Evolutionary conservation across 2,888 invertebrate species (phyloP).

Genomic region (Xiphydria camelus): DNA sequence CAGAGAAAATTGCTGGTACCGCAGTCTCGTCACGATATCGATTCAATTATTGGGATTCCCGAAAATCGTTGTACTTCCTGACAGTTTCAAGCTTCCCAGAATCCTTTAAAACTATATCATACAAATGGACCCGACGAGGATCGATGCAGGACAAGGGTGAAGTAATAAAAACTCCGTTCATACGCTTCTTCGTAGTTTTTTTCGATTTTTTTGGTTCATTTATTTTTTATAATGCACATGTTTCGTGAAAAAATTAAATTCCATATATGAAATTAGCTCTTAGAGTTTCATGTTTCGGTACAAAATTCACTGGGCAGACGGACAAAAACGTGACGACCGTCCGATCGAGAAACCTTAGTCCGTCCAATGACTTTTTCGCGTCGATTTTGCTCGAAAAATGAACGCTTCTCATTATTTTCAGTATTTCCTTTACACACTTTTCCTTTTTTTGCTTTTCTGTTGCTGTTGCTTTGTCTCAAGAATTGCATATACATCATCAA

Average conservation of each 20-base stretch:
- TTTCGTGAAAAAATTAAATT: conserved; percentile 59
- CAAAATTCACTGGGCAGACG: conserved; percentile 51
- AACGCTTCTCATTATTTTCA: conserved; percentile 24
- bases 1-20: no score
- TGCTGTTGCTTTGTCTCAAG: conserved; percentile 4
- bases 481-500: conserved; percentile 14
- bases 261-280: conserved; percentile 57
- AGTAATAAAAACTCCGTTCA: no score
- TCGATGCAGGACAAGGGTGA: no score
- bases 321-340: conserved; percentile 11
- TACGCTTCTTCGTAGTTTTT: no score
- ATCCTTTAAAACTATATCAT: no score
- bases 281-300: conserved; percentile 51
- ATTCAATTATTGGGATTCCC: no score
- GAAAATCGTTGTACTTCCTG: no score
- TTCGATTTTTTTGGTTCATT: conserved; percentile 56
- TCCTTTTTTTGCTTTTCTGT: conserved; percentile 17
- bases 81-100: no score
- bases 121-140: no score
- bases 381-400: conserved; percentile 39
- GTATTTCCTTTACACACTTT: conserved; percentile 16
- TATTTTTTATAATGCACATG: conserved; percentile 59
- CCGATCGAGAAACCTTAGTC: conserved; percentile 18
- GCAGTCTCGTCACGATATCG: no score
- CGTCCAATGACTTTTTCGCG: conserved; percentile 23